Evolutionary conservation across 2,113 vertebrate genomes (phyloP).

Genomic region (Neodon shergylaensis): DNA sequence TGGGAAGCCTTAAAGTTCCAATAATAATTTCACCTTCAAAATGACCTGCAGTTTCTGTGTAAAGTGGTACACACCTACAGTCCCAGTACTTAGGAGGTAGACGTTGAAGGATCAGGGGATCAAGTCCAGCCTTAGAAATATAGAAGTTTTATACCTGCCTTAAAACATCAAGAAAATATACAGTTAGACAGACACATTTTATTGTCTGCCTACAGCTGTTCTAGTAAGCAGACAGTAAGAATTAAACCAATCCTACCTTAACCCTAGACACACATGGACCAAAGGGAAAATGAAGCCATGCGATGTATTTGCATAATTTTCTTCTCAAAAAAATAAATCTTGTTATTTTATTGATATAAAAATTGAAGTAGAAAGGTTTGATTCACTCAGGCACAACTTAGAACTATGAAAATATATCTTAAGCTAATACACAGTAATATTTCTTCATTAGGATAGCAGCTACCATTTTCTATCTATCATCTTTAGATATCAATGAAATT

Average conservation of each 20-base stretch:
- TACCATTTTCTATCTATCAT: background rate
- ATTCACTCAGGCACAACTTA: background rate
- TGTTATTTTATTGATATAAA: background rate
- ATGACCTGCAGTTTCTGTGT: background rate
- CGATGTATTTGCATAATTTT: background rate
- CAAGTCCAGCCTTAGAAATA: background rate
- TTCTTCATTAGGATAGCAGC: background rate
- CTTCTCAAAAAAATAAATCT: slow-evolving; percentile 6
- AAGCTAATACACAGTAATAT: background rate
- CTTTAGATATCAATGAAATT: background rate
- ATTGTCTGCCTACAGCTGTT: background rate
- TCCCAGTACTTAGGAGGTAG: background rate
- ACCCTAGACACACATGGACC: background rate
- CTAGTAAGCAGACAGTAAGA: background rate
- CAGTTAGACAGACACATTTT: background rate
- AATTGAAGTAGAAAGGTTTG: background rate
- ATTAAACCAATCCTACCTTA: background rate
- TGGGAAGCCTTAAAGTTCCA: background rate
- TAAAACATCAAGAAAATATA: background rate
- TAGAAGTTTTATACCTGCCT: no score
- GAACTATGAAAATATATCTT: background rate
- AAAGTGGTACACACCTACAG: background rate
- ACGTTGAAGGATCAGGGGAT: background rate
- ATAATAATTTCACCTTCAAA: slow-evolving; percentile 11
- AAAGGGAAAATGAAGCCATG: background rate